Evolutionary conservation across 2,888 invertebrate species (phyloP).

Genomic region (Oxyteleia sp.): DNA sequence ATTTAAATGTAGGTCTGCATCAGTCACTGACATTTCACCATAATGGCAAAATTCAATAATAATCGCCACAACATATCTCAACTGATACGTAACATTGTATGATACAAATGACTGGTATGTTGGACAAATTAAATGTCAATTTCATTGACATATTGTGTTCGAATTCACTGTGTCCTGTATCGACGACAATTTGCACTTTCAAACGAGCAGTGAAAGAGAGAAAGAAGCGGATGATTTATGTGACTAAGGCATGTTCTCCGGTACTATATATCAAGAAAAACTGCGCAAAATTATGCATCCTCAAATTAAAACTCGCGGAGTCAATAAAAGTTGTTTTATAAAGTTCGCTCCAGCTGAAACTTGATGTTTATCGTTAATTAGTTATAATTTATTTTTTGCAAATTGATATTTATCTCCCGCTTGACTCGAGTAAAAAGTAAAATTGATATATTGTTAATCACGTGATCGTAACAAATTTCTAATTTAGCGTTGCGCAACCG

Average conservation of each 20-base stretch:
- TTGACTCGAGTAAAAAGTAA: background rate
- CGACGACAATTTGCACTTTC: conserved; percentile 40
- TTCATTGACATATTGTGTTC: conserved; percentile 79
- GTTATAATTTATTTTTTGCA: conserved; percentile 4
- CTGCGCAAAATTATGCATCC: too few relatives aligned
- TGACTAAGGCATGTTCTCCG: conserved; percentile 1
- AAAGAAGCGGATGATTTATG: conserved; percentile 39
- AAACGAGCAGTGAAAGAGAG: conserved; percentile 14
- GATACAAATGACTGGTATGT: conserved; percentile 41
- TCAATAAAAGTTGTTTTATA: background rate
- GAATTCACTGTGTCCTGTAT: conserved; percentile 36
- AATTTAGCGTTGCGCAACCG: conserved; percentile 85
- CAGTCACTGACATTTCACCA: too few relatives aligned
- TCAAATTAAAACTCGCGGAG: background rate
- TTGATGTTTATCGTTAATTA: background rate
- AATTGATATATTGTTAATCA: conserved; percentile 41
- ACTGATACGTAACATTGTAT: background rate
- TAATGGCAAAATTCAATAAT: background rate
- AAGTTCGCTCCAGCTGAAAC: too few relatives aligned
- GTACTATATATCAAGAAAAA: conserved; percentile 19
- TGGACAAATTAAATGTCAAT: conserved; percentile 77
- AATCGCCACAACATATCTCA: background rate
- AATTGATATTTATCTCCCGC: background rate
- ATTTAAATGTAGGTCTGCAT: too few relatives aligned
- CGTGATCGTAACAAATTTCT: conserved; percentile 78